Percentiles rank a stretch among this genome's conserved stretches.
Evolutionary conservation across 1,140 invertebrate species (phyloP).

Genomic region (Polypedilum pembai): DNA sequence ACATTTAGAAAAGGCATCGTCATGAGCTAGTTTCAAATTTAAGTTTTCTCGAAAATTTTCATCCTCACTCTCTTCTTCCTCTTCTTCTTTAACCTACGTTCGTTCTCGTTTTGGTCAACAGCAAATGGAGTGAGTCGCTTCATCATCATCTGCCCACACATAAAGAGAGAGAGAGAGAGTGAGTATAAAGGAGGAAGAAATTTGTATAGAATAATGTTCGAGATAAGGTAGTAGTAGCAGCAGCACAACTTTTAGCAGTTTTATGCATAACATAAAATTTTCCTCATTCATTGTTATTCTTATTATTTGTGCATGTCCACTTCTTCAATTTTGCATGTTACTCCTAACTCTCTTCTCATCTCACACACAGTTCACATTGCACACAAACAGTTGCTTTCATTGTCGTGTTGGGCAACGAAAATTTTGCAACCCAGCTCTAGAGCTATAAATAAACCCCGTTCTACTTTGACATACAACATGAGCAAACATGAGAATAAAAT

Average conservation of each 20-base stretch:
- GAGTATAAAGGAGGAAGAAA: background rate
- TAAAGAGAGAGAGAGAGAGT: background rate
- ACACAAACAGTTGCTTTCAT: background rate
- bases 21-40: slow-evolving; percentile 8
- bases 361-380: background rate
- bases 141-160: background rate
- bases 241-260: background rate
- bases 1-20: background rate
- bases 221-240: background rate
- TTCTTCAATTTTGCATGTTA: slow-evolving; percentile 1
- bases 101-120: background rate
- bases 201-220: background rate
- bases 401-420: slow-evolving; percentile 9
- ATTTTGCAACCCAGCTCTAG: background rate
- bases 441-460: background rate
- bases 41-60: background rate
- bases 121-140: background rate
- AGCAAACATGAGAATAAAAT: background rate
- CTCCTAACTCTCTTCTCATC: background rate
- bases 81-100: background rate
- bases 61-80: too few species aligned
- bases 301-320: background rate
- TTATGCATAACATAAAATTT: background rate
- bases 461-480: background rate
- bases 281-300: background rate